phyloP scores from a whole-genome alignment of 2,797 vertebrate species.

The Astyanax mexicanus region DNA sequence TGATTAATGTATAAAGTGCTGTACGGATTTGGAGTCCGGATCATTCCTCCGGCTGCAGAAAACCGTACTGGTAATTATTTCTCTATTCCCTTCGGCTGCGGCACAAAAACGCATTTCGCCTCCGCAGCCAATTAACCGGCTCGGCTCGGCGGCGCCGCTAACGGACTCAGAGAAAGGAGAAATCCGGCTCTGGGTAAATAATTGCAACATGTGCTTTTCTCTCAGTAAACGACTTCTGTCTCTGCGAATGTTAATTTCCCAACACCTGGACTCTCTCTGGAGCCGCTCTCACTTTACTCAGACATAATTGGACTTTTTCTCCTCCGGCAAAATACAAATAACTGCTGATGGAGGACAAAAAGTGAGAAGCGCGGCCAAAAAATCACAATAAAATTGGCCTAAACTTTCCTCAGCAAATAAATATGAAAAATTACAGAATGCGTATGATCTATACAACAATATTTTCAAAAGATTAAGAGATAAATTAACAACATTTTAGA shows the following conservation, averaged over 20 bases:
- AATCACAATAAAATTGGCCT: neutral
- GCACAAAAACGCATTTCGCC: slow-evolving; percentile 9
- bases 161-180: slow-evolving; percentile 12
- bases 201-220: slow-evolving; percentile 15
- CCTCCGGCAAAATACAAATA: neutral
- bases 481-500: too few species aligned
- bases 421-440: too few species aligned
- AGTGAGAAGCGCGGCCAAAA: neutral
- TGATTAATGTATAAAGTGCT: slow-evolving; percentile 43
- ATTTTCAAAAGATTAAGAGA: too few species aligned
- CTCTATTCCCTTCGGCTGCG: slow-evolving; percentile 39
- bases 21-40: slow-evolving; percentile 27
- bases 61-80: slow-evolving; percentile 50
- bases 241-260: neutral
- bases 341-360: neutral
- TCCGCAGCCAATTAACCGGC: slow-evolving; percentile 31
- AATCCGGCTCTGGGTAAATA: slow-evolving; percentile 10
- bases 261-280: slow-evolving; percentile 15
- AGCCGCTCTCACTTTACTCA: neutral
- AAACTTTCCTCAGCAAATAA: too few species aligned
- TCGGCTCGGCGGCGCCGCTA: neutral
- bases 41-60: slow-evolving; percentile 35
- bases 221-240: neutral
- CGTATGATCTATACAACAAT: too few species aligned
- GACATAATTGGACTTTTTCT: slow-evolving; percentile 9